Evolutionary conservation across 1,140 invertebrate species (phyloP).

Genomic region (Calosoma granatense): DNA sequence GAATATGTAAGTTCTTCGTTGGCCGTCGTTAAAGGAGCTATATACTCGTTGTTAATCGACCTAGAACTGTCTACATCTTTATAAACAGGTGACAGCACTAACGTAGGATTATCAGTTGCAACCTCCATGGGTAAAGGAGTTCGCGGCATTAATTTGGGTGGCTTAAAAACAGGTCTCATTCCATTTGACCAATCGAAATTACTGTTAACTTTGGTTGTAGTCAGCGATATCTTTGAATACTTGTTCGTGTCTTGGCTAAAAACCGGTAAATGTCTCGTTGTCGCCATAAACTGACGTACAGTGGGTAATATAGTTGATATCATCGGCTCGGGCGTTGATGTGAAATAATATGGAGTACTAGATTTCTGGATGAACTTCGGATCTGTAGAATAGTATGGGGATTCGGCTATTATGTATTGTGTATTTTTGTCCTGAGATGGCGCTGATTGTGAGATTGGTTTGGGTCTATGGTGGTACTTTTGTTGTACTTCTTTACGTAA

Average conservation of each 20-base stretch:
- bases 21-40: no score
- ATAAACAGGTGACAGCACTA: neutral
- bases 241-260: neutral
- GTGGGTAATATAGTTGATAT: conserved; percentile 1
- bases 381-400: conserved; percentile 14
- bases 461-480: conserved; percentile 8
- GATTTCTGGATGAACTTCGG: conserved; percentile 19
- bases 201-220: neutral
- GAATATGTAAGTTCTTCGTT: no score
- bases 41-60: no score
- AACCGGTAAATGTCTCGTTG: conserved; percentile 24
- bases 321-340: neutral
- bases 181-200: neutral
- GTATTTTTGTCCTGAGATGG: neutral
- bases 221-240: neutral
- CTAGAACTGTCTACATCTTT: no score
- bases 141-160: neutral
- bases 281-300: conserved; percentile 14
- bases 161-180: neutral
- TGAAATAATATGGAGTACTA: conserved; percentile 12
- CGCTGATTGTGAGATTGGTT: neutral
- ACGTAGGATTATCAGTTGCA: no score
- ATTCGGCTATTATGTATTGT: conserved; percentile 19
- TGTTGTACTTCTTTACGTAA: conserved; percentile 37
- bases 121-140: neutral